Evolutionary conservation across 1,140 invertebrate species (phyloP).

Genomic region (Heliothis virescens): DNA sequence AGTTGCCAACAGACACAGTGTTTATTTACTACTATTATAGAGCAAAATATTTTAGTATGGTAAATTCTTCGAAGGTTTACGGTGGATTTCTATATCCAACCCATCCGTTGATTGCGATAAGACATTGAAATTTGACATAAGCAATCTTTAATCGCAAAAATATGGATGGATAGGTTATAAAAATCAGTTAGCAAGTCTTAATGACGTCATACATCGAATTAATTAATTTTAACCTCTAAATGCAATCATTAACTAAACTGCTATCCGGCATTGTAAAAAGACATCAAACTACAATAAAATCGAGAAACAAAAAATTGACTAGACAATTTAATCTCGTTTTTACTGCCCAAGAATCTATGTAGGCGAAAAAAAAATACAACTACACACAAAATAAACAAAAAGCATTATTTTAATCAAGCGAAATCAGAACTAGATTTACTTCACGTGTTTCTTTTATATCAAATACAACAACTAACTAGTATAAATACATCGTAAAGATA

Average conservation of each 20-base stretch:
- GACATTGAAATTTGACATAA: no score
- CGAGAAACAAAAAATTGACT: no score
- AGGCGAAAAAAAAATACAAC: neutral
- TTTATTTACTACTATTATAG: constrained; percentile 20
- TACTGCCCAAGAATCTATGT: neutral
- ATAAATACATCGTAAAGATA: constrained; percentile 15
- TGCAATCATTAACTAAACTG: no score
- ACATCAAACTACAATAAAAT: no score
- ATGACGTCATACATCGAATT: neutral
- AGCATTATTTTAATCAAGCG: constrained; percentile 15
- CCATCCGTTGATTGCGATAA: no score
- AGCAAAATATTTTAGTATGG: constrained; percentile 14
- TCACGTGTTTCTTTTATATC: neutral
- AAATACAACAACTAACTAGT: neutral
- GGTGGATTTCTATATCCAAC: neutral
- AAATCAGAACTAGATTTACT: neutral
- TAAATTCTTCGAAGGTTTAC: neutral
- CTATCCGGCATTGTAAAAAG: no score
- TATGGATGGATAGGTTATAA: no score
- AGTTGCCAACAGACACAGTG: constrained; percentile 34
- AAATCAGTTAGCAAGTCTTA: neutral
- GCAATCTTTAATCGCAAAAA: no score
- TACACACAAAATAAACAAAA: neutral
- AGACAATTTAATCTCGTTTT: neutral
- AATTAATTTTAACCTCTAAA: neutral